These are phyloP conservation scores for Mactra quadrangularis DNA, from an alignment of 1,140 invertebrate genomes.

Conservation along the genomic window DNA sequence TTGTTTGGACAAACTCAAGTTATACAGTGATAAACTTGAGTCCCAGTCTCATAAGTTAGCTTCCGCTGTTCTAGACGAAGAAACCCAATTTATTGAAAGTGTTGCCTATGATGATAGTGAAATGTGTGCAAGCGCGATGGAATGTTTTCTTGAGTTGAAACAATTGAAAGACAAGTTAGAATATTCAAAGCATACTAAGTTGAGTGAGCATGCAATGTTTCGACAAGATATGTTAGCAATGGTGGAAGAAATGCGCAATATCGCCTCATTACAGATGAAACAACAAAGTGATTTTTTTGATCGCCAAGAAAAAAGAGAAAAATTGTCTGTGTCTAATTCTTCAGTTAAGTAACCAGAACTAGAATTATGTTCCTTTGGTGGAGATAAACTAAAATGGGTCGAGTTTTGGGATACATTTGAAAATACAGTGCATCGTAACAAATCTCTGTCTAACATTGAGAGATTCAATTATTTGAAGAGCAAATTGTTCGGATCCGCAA, in stretches of 20 bases:
- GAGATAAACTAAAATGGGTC: background rate
- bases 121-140: background rate
- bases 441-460: background rate
- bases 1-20: background rate
- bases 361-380: background rate
- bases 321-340: too few relatives aligned
- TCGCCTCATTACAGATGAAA: background rate
- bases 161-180: background rate
- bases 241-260: constrained; percentile 2
- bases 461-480: background rate
- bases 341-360: constrained; percentile 2
- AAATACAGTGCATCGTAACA: background rate
- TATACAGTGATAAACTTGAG: background rate
- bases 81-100: background rate
- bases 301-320: background rate
- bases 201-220: background rate
- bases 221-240: background rate
- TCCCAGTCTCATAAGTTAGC: background rate
- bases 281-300: constrained; percentile 20
- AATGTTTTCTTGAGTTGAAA: background rate
- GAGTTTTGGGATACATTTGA: constrained; percentile 32
- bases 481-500: background rate
- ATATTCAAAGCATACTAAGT: background rate
- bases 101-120: background rate
- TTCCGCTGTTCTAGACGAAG: background rate